Evolutionary conservation across 2,888 invertebrate species (phyloP).

Genomic region (Desoria tigrina): DNA sequence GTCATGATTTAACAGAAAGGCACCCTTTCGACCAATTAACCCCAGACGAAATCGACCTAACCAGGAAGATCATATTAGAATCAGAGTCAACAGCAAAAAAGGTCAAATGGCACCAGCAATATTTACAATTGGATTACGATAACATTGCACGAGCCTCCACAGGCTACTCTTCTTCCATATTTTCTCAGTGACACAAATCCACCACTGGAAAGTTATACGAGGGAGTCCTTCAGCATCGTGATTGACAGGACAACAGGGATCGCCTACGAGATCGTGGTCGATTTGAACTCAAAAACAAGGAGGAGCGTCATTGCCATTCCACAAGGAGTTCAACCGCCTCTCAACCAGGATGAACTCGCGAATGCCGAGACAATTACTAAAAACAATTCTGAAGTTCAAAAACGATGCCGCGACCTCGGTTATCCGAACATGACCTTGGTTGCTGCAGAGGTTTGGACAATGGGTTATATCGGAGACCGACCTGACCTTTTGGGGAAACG

Average conservation of each 20-base stretch:
- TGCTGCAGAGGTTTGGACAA: no score
- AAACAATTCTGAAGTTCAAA: slow-evolving; percentile 12
- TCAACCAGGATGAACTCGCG: slow-evolving; percentile 22
- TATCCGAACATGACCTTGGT: no score
- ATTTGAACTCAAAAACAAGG: slow-evolving; percentile 1
- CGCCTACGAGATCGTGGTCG: neutral
- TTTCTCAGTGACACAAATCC: neutral
- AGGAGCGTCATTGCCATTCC: slow-evolving; percentile 23
- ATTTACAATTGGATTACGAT: no score
- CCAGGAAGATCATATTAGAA: neutral
- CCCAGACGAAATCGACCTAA: no score
- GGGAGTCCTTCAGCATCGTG: neutral
- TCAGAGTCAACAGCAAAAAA: no score
- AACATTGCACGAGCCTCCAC: slow-evolving; percentile 3
- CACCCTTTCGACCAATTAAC: no score
- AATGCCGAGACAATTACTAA: slow-evolving; percentile 18
- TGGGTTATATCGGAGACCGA: slow-evolving; percentile 29
- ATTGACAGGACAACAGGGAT: neutral
- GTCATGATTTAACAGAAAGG: no score
- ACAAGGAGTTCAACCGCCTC: neutral
- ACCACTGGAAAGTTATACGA: neutral
- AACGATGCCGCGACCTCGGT: slow-evolving; percentile 21
- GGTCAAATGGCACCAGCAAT: no score
- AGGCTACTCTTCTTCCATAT: slow-evolving; percentile 5
- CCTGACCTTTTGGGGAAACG: slow-evolving; percentile 29